Evolutionary conservation across 2,888 invertebrate species (phyloP).

Genomic region (Cantharis rufa): DNA sequence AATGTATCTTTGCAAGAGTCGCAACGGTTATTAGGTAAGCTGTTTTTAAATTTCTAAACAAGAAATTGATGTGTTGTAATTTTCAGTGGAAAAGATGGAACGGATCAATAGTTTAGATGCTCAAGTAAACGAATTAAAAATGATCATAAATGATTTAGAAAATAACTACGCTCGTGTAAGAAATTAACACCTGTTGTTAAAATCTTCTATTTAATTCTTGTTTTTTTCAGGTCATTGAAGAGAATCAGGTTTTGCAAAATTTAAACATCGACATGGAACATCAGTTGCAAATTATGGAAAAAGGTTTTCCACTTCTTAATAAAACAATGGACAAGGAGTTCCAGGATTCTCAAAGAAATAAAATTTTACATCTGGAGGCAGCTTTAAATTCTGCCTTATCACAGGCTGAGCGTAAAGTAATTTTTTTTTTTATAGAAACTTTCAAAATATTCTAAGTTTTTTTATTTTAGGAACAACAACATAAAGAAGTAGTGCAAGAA

Average conservation of each 20-base stretch:
- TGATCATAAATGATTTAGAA: constrained; percentile 7
- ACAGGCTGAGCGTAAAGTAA: constrained; percentile 8
- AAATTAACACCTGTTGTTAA: background rate
- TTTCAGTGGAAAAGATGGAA: constrained; percentile 33
- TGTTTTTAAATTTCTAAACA: background rate
- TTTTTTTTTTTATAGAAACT: background rate
- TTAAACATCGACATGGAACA: constrained; percentile 35
- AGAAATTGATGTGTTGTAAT: background rate
- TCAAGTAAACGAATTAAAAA: constrained; percentile 15
- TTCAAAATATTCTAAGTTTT: no score
- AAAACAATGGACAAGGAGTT: constrained; percentile 36
- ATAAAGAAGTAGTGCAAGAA: constrained; percentile 27
- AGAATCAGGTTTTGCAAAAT: constrained; percentile 29
- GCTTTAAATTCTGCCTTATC: constrained; percentile 25
- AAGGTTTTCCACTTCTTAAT: constrained; percentile 32
- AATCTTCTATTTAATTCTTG: background rate
- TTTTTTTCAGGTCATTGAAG: constrained; percentile 26
- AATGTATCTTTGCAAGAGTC: constrained; percentile 36
- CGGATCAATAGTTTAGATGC: constrained; percentile 28
- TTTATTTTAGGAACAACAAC: constrained; percentile 34
- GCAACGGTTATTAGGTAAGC: constrained; percentile 36
- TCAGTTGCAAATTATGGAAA: constrained; percentile 36
- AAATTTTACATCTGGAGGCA: constrained; percentile 34
- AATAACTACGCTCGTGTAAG: constrained; percentile 5
- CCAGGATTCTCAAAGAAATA: constrained; percentile 35